A percentile compares a stretch with the other conserved stretches of the same genome.
Evolutionary conservation across 2,888 invertebrate species (phyloP).

Genomic region (Tachina fera): DNA sequence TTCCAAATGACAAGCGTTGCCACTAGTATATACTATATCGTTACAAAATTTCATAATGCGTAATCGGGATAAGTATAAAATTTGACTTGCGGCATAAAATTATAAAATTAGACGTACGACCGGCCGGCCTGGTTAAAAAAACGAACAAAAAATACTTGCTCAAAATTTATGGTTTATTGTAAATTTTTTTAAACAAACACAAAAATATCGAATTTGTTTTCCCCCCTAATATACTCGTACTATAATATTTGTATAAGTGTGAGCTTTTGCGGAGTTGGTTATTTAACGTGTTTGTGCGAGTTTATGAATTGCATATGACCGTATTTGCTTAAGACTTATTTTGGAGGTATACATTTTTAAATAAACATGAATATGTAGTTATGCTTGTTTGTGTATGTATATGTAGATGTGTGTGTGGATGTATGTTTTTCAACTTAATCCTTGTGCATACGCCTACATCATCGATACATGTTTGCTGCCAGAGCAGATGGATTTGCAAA

Average conservation of each 20-base stretch:
- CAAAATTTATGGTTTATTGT: no score
- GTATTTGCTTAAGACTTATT: slow-evolving; percentile 47
- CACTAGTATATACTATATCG: no score
- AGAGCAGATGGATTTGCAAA: slow-evolving; percentile 64
- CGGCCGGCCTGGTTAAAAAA: not conserved
- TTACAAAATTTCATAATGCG: no score
- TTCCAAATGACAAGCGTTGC: no score
- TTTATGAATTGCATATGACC: slow-evolving; percentile 42
- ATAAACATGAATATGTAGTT: not conserved
- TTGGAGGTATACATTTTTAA: slow-evolving; percentile 27
- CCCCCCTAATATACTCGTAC: slow-evolving; percentile 1
- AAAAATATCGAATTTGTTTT: not conserved
- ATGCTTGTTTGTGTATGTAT: not conserved
- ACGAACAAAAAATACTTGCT: not conserved
- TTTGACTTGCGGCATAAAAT: no score
- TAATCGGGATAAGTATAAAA: no score
- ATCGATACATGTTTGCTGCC: slow-evolving; percentile 63
- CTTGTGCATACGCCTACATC: slow-evolving; percentile 61
- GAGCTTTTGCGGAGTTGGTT: slow-evolving; percentile 22
- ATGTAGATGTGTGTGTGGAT: not conserved
- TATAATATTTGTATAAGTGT: slow-evolving; percentile 2
- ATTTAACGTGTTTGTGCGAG: slow-evolving; percentile 25
- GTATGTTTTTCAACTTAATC: slow-evolving; percentile 48
- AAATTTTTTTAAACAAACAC: no score
- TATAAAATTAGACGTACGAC: no score